Evolutionary conservation across 2,113 vertebrate species (phyloP).

Genomic region (Perca fluviatilis): DNA sequence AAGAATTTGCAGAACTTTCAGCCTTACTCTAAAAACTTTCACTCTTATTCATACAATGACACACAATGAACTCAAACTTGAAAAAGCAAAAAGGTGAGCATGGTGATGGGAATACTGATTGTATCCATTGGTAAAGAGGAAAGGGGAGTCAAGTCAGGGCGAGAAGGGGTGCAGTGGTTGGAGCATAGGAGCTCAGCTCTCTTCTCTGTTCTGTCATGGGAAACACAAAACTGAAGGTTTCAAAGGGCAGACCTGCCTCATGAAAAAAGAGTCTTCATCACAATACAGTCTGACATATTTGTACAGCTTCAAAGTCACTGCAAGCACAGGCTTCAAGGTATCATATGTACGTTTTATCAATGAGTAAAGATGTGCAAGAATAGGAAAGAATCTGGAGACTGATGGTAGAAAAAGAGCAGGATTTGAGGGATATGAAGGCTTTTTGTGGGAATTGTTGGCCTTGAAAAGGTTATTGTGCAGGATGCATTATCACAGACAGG

Average conservation of each 20-base stretch:
- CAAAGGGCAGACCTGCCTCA: slow-evolving; percentile 66
- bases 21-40: not conserved
- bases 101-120: slow-evolving; percentile 21
- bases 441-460: slow-evolving; percentile 31
- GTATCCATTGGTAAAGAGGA: slow-evolving; percentile 16
- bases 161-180: slow-evolving; percentile 21
- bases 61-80: slow-evolving; percentile 10
- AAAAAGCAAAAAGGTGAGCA: slow-evolving; percentile 19
- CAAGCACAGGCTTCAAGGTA: slow-evolving; percentile 62
- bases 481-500: slow-evolving; percentile 4
- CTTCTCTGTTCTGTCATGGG: slow-evolving; percentile 47
- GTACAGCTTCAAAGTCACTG: slow-evolving; percentile 68
- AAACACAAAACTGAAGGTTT: slow-evolving; percentile 59
- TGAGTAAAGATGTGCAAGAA: slow-evolving; percentile 48
- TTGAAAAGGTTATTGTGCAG: slow-evolving; percentile 38
- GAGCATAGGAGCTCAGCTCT: slow-evolving; percentile 38
- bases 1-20: not conserved
- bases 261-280: slow-evolving; percentile 70
- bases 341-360: slow-evolving; percentile 69
- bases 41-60: slow-evolving; percentile 2
- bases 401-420: not conserved
- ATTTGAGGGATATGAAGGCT: slow-evolving; percentile 14
- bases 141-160: slow-evolving; percentile 14
- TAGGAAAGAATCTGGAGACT: slow-evolving; percentile 25
- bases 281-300: slow-evolving; percentile 70